Base-by-base conservation (phyloP, 2,797 vertebrate genomes). In the Pseudochromis fuscus region DNA sequence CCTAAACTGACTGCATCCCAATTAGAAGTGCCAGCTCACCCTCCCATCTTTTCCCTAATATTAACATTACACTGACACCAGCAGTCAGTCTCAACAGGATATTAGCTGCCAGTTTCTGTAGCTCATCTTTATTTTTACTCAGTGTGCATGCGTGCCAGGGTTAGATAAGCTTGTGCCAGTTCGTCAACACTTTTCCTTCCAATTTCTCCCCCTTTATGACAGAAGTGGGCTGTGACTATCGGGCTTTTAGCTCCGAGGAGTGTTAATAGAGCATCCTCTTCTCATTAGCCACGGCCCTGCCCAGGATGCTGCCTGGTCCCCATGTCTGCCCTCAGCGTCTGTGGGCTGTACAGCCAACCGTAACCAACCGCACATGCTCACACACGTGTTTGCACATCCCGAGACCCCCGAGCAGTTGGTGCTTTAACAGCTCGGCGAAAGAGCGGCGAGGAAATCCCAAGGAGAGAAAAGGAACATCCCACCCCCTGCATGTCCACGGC, bases 121-220 rank as follows among this genome's bases (percentile, higher is more conserved):
- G 64, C 51, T 68, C 40, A 18, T 83, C 70, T 88, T 86, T 88
- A 77, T 82, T 88, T 87, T 83, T 79, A 51, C 52, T 78, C 64
- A 16, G 50, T 37, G 2, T 69, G 53, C 63, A 67, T 55, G 23
- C 33, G 69, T 86, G 84, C 61, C 59, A 59, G 62, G 55, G 75
- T 84, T 80, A 88, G 87, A 91, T 88, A 90, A 87, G 87, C 85
- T 37, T 16, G 56, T 75, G 75, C 74, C 80, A 79, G 60, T 83
- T 83, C 12, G 18, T 83, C 62, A 83, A 68, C 71, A 70, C 50
- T 45, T 57, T 65, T 35, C 72, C 51, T 71, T 16, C 60, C 37
- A 28, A n/a, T 80, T 63, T 31, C 12, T 60, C 30, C 57, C 74
- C 59, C 67, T 69, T 73, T 42, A 65, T 72, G 76, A 73, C 67